These are phyloP conservation scores for Fistularia commersonii DNA, from an alignment of 2,797 vertebrate species.

Conservation along the genomic window DNA sequence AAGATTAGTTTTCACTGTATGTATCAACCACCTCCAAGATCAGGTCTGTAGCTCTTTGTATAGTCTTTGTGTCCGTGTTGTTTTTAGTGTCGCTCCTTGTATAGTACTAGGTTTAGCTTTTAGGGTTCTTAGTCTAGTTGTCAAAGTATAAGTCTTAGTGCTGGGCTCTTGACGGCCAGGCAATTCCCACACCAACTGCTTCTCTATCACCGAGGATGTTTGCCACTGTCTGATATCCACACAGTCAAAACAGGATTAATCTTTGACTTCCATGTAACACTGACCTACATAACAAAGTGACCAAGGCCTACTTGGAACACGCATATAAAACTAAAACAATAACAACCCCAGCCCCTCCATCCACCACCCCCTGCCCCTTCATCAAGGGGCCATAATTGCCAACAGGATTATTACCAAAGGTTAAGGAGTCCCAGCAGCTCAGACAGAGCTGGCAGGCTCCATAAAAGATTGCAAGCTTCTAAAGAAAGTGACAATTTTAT, in stretches of 20 bases:
- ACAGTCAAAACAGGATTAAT: conserved; percentile 54
- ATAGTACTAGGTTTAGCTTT: no score
- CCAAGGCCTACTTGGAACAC: conserved; percentile 18
- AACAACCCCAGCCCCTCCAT: conserved; percentile 42
- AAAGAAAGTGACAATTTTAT: conserved; percentile 3
- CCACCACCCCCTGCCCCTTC: conserved; percentile 16
- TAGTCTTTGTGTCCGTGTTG: no score
- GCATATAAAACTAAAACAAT: conserved; percentile 67
- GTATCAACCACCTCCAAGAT: no score
- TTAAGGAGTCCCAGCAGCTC: conserved; percentile 1
- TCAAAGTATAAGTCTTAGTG: no score
- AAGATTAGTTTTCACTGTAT: no score
- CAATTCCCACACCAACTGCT: no score
- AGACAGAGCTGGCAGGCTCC: not conserved
- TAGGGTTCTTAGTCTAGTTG: no score
- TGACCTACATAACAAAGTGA: conserved; percentile 72
- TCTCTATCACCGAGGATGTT: no score
- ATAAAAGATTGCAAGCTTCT: not conserved
- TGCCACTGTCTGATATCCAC: no score
- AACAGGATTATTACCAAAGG: conserved; percentile 32
- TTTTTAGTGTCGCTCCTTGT: no score
- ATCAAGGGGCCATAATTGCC: conserved; percentile 25
- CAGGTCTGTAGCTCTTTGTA: no score
- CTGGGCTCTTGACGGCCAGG: no score
- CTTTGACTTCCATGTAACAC: conserved; percentile 62